Conservation (phyloP, 2,888 invertebrate species). For the Brachycybe producta region DNA sequence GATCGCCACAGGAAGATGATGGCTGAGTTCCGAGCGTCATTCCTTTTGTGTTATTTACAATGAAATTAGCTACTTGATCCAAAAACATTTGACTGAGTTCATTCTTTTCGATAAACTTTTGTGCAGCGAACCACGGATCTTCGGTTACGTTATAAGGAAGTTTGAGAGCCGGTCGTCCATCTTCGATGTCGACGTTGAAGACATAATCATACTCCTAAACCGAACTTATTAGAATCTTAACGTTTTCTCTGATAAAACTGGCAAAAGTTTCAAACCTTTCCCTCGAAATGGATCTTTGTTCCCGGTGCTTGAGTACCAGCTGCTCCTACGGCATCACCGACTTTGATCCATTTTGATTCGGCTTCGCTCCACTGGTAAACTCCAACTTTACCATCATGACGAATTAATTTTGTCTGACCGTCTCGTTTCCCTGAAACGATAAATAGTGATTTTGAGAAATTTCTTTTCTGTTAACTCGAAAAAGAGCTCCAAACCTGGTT, state of each 20-base stretch:
- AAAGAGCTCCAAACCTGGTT: slow-evolving; percentile 47
- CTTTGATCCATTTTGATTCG: slow-evolving; percentile 66
- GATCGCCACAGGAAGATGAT: slow-evolving; percentile 43
- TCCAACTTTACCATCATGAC: slow-evolving; percentile 56
- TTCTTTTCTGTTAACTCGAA: background rate
- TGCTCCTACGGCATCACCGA: slow-evolving; percentile 78
- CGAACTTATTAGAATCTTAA: slow-evolving; percentile 10
- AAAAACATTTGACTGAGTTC: slow-evolving; percentile 70
- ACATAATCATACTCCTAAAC: slow-evolving; percentile 78
- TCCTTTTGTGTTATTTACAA: slow-evolving; percentile 62
- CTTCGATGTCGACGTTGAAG: slow-evolving; percentile 89
- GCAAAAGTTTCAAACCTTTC: slow-evolving; percentile 46
- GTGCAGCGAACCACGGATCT: slow-evolving; percentile 85
- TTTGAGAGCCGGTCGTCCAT: slow-evolving; percentile 73
- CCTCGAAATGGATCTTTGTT: slow-evolving; percentile 67
- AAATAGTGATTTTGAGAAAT: background rate
- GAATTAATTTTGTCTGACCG: slow-evolving; percentile 73
- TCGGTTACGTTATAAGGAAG: slow-evolving; percentile 79
- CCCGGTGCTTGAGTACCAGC: slow-evolving; percentile 16
- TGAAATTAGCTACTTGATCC: slow-evolving; percentile 82
- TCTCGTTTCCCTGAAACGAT: slow-evolving; percentile 40
- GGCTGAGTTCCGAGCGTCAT: slow-evolving; percentile 24
- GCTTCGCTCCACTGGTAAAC: slow-evolving; percentile 48
- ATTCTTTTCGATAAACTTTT: slow-evolving; percentile 74
- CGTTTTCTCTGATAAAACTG: background rate